A percentile compares a stretch with the other conserved stretches of the same genome.
Evolutionary conservation across 2,797 vertebrate species (phyloP).

Genomic region (Lates japonicus): DNA sequence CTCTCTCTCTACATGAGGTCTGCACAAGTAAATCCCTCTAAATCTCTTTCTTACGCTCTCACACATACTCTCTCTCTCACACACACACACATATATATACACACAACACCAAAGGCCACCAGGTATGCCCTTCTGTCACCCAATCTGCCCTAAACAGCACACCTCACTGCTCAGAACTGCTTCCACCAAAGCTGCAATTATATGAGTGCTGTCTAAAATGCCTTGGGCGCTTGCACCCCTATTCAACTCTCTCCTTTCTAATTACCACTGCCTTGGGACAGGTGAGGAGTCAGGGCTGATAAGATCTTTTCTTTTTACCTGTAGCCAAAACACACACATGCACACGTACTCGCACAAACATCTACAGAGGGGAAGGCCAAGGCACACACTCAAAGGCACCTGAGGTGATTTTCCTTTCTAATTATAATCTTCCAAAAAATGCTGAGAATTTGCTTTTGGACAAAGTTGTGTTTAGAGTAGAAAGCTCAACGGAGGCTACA

Average conservation of each 20-base stretch:
- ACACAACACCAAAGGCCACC: slow-evolving; percentile 72
- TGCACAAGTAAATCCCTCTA: slow-evolving; percentile 81
- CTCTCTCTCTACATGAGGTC: slow-evolving; percentile 79
- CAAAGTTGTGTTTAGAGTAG: slow-evolving; percentile 80
- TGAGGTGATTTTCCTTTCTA: slow-evolving; percentile 87
- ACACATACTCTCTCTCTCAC: slow-evolving; percentile 35
- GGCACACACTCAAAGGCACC: slow-evolving; percentile 68
- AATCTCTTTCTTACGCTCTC: slow-evolving; percentile 65
- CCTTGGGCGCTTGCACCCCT: slow-evolving; percentile 83
- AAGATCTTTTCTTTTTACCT: slow-evolving; percentile 91
- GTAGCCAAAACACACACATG: slow-evolving; percentile 86
- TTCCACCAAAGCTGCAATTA: slow-evolving; percentile 92
- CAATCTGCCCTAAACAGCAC: slow-evolving; percentile 87
- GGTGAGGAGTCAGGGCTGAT: slow-evolving; percentile 92
- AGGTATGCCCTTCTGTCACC: slow-evolving; percentile 85
- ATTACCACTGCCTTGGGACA: slow-evolving; percentile 90
- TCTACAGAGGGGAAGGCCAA: slow-evolving; percentile 54
- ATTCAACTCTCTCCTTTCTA: slow-evolving; percentile 93
- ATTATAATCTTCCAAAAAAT: slow-evolving; percentile 90
- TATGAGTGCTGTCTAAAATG: slow-evolving; percentile 86
- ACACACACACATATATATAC: slow-evolving; percentile 33
- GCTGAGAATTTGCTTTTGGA: slow-evolving; percentile 86
- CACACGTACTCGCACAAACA: slow-evolving; percentile 62
- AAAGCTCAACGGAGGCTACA: slow-evolving; percentile 55
- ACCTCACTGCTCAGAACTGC: slow-evolving; percentile 88